Evolutionary conservation across 23 tunicate genomes (phyloP), one percentile per base, ranked within the genome.

Genomic region (Ascidia mentula): DNA sequence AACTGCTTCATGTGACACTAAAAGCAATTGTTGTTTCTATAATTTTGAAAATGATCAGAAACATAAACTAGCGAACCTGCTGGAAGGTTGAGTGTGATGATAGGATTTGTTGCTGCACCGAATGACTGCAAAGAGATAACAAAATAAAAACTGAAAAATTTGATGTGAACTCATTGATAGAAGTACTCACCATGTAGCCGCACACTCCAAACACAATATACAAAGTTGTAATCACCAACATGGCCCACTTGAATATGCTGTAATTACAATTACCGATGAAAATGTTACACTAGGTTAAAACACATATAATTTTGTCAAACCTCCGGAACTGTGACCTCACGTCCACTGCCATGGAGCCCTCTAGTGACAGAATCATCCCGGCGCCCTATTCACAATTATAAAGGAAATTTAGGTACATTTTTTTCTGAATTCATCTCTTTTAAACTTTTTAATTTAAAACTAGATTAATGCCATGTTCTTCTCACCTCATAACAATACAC

Each of bases 191-290:
- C 98, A 95, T 42, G 76, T 95, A 95, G 32, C 99, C 99, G 65
- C 99, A 95, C 17, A 95, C 96, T 36, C 99, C 99, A 82, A 95
- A 95, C 34, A 95, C 72, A 74, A 95, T 87, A 46, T 95, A 95
- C 8, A 95, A 79, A 0, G 99, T 80, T 59, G 99, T 89, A 20
- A 95, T 95, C 38, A 83, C 72, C 0, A 95, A 59, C 88, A 87
- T 85, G 32, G 98, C 89, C 77, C 75, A 70, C 74, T 89, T 95
- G 61, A 89, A 89, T 13, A 89, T 89, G 18, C 87, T 89, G 75
- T 31, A 85, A 77, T 22, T 61, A 28, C 46, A 36, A n/a, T 18
- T 45, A 15, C 17, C 60, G 17, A 45, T 45, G 18, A 45, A 45
- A 45, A 45, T 18, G 45, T 74, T 9, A 42, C 53, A 12, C 12